These are phyloP conservation scores for Mesocentrotus franciscanus DNA, from an alignment of 53 echinoderm and acorn worm species.

Conservation along the genomic window DNA sequence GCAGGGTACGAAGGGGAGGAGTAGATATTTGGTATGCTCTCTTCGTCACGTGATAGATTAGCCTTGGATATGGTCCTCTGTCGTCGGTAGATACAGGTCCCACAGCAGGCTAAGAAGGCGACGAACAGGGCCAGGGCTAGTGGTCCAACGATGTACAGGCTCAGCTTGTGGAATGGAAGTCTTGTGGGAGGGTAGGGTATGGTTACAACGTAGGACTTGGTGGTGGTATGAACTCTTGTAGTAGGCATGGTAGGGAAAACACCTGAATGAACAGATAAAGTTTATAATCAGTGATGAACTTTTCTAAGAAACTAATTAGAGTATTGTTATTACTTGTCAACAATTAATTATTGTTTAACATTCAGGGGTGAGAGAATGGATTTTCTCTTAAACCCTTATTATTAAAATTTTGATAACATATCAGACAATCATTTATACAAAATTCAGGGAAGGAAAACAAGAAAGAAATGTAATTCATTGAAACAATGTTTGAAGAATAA, in stretches of 20 bases:
- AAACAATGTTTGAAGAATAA: background rate
- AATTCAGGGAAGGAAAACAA: background rate
- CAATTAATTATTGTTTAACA: background rate
- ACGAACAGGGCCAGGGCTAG: conserved; percentile 29
- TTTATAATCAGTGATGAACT: background rate
- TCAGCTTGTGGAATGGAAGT: conserved; percentile 30
- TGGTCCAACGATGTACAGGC: conserved; percentile 62
- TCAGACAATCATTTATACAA: background rate
- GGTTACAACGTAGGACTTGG: background rate
- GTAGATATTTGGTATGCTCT: conserved; percentile 90
- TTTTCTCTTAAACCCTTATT: background rate
- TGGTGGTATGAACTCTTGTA: background rate
- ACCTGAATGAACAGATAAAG: background rate
- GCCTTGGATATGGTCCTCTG: conserved; percentile 56
- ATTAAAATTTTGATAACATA: no score
- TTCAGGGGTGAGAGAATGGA: background rate
- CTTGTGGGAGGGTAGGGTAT: background rate
- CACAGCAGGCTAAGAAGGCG: conserved; percentile 45
- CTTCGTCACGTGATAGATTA: conserved; percentile 72
- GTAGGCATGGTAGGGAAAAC: conserved; percentile 17
- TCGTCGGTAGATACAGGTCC: conserved; percentile 31
- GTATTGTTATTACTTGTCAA: background rate
- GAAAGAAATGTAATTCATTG: background rate
- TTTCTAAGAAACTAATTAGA: background rate
- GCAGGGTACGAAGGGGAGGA: conserved; percentile 59